phyloP scores from a whole-genome alignment of 2,113 vertebrate species.

The Syngnathus scovelli region DNA sequence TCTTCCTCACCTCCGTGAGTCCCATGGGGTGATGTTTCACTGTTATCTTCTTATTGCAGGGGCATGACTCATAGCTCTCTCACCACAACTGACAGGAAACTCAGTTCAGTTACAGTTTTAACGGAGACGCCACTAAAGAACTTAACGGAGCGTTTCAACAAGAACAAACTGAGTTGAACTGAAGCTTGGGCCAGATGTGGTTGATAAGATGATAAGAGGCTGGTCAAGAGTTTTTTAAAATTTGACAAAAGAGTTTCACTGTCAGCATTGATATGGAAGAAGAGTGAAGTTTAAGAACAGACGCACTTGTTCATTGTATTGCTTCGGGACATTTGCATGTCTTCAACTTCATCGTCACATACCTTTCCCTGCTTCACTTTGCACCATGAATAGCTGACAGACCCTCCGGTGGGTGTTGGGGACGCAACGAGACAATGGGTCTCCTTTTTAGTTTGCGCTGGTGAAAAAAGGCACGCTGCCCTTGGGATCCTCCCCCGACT shows the following conservation, averaged over 20 bases:
- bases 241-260: not conserved
- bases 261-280: slow-evolving; percentile 11
- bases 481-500: slow-evolving; percentile 66
- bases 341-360: slow-evolving; percentile 57
- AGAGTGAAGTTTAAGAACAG: slow-evolving; percentile 19
- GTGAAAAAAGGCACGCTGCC: slow-evolving; percentile 60
- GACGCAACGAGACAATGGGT: slow-evolving; percentile 64
- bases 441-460: slow-evolving; percentile 58
- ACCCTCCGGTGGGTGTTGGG: slow-evolving; percentile 61
- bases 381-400: slow-evolving; percentile 49
- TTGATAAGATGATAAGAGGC: slow-evolving; percentile 29
- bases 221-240: not conserved
- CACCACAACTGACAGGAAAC: slow-evolving; percentile 50
- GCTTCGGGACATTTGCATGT: slow-evolving; percentile 39
- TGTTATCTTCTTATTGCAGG: slow-evolving; percentile 64
- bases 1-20: slow-evolving; percentile 25
- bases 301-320: slow-evolving; percentile 32
- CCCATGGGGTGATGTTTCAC: slow-evolving; percentile 30
- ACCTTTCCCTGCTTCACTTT: slow-evolving; percentile 59
- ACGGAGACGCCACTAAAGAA: slow-evolving; percentile 23
- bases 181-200: not conserved
- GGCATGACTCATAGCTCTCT: slow-evolving; percentile 19
- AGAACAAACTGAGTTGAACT: slow-evolving; percentile 24
- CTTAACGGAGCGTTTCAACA: slow-evolving; percentile 25
- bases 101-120: slow-evolving; percentile 28